These are phyloP conservation scores for Acridotheres tristis DNA, from an alignment of 2,797 vertebrate genomes.

Conservation along the genomic window DNA sequence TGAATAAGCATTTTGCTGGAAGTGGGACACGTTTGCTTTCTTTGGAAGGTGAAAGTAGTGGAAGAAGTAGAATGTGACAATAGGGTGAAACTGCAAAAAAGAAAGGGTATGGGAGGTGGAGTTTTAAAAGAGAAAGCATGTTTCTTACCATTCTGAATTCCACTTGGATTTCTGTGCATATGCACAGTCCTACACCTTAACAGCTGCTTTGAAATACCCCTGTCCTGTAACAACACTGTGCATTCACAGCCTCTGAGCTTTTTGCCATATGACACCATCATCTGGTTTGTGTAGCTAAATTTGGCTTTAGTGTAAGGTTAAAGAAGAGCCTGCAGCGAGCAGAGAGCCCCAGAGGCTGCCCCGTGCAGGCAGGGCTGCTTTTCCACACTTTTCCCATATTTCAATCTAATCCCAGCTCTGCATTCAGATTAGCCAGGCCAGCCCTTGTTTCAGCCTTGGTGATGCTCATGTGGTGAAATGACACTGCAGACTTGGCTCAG, in stretches of 20 bases:
- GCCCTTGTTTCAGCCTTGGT: neutral
- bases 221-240: neutral
- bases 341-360: neutral
- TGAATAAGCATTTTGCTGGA: conserved; percentile 57
- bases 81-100: conserved; percentile 40
- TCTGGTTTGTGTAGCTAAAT: neutral
- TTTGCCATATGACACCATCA: neutral
- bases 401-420: neutral
- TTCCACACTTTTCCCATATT: neutral
- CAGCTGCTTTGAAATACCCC: neutral
- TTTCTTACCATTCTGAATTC: neutral
- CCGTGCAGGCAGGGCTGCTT: neutral
- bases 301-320: neutral
- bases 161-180: neutral
- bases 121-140: neutral
- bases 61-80: conserved; percentile 67
- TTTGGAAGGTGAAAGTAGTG: conserved; percentile 68
- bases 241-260: neutral
- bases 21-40: conserved; percentile 73
- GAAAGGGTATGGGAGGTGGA: neutral
- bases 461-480: neutral
- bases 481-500: neutral
- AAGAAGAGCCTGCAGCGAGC: neutral
- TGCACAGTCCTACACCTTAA: neutral
- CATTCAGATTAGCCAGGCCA: neutral